A percentile compares a stretch with the other conserved stretches of the same genome.
Evolutionary conservation across 1,140 invertebrate genomes (phyloP).

Genomic region (Apis mellifera): Amel_HAv3.1 CM009940.2:10512001-10512500

Average conservation of each 20-base stretch:
- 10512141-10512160: background rate
- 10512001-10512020: no score
- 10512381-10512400: background rate
- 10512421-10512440: background rate
- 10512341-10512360: background rate
- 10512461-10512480: slow-evolving; percentile 15
- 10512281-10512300: background rate
- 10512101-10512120: no score
- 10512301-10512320: background rate
- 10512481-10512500: slow-evolving; percentile 36
- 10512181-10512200: background rate
- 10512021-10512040: no score
- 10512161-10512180: no score
- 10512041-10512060: no score
- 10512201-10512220: background rate
- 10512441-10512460: background rate
- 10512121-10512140: no score
- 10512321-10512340: background rate
- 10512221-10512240: background rate
- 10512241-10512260: background rate
- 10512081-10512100: no score
- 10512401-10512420: background rate
- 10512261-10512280: slow-evolving; percentile 4
- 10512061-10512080: no score
- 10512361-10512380: background rate